Evolutionary conservation across 2,888 invertebrate genomes (phyloP).

Genomic region (Blera fallax): DNA sequence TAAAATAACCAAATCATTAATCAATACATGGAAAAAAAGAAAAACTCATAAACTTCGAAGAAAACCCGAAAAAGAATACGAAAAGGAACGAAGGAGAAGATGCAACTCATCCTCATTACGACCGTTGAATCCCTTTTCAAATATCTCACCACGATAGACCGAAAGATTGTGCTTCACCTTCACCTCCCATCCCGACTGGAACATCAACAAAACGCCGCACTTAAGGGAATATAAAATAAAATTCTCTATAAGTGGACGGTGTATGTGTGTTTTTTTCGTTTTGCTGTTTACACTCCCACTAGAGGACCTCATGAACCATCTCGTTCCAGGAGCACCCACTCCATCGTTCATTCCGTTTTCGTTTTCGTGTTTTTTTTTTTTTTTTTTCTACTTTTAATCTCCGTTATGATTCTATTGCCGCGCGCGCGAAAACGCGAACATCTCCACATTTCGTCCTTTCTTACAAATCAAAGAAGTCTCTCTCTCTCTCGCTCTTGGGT

Average conservation of each 20-base stretch:
- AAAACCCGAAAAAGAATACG: neutral
- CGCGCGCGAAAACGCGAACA: constrained; percentile 56
- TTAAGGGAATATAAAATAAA: constrained; percentile 69
- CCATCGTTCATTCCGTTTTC: neutral
- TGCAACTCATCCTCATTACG: constrained; percentile 35
- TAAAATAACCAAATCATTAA: constrained; percentile 61
- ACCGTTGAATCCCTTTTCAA: constrained; percentile 37
- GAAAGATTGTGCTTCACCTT: neutral
- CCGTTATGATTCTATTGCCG: constrained; percentile 49
- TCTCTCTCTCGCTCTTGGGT: neutral
- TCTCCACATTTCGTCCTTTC: constrained; percentile 38
- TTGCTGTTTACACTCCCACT: constrained; percentile 43
- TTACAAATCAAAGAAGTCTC: constrained; percentile 42
- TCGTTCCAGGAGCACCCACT: constrained; percentile 23
- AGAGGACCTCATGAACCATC: constrained; percentile 14
- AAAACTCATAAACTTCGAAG: constrained; percentile 35
- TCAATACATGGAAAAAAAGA: constrained; percentile 63
- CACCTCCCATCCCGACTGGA: neutral
- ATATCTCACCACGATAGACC: constrained; percentile 37
- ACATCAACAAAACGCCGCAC: constrained; percentile 59
- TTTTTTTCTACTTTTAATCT: constrained; percentile 50
- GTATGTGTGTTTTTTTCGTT: constrained; percentile 27
- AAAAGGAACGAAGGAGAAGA: neutral
- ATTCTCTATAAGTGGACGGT: constrained; percentile 64
- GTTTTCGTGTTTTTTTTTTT: neutral